These are phyloP conservation scores for human DNA, from an alignment of 2,113 vertebrate genomes.

Conservation along the genomic window DNA sequence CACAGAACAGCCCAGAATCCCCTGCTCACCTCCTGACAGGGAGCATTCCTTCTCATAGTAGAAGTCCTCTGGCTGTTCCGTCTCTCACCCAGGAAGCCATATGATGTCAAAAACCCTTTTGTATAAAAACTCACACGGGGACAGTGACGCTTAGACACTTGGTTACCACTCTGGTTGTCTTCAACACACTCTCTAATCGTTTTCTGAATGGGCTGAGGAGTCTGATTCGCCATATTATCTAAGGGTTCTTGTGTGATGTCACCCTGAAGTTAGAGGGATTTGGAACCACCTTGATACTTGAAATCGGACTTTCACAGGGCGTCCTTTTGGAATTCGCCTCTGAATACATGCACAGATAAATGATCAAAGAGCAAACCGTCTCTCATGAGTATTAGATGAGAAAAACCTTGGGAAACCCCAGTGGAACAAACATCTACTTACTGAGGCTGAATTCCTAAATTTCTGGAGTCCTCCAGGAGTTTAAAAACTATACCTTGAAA, in stretches of 20 bases:
- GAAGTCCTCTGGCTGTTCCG: not conserved
- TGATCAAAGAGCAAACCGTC: not conserved
- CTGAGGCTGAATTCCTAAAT: not conserved
- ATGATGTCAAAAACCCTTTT: not conserved
- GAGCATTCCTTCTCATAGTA: not conserved
- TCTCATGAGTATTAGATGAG: not conserved
- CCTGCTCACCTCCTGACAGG: not conserved
- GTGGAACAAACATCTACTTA: not conserved
- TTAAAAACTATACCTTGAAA: not conserved
- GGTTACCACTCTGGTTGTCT: not conserved
- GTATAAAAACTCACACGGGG: not conserved
- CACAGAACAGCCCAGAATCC: not conserved
- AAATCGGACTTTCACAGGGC: not conserved
- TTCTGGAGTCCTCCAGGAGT: not conserved
- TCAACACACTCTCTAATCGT: not conserved
- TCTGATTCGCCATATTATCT: not conserved
- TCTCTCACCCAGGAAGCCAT: too few relatives aligned
- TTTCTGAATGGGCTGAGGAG: not conserved
- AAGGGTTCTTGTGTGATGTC: not conserved
- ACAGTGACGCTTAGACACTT: not conserved
- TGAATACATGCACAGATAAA: not conserved
- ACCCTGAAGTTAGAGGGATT: not conserved
- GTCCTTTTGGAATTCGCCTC: not conserved
- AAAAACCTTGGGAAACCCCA: not conserved
- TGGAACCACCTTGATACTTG: not conserved